Evolutionary conservation across 1,140 invertebrate species (phyloP), one percentile per base, ranked within the genome.

Genomic region (Akabosia matsudoensis): DNA sequence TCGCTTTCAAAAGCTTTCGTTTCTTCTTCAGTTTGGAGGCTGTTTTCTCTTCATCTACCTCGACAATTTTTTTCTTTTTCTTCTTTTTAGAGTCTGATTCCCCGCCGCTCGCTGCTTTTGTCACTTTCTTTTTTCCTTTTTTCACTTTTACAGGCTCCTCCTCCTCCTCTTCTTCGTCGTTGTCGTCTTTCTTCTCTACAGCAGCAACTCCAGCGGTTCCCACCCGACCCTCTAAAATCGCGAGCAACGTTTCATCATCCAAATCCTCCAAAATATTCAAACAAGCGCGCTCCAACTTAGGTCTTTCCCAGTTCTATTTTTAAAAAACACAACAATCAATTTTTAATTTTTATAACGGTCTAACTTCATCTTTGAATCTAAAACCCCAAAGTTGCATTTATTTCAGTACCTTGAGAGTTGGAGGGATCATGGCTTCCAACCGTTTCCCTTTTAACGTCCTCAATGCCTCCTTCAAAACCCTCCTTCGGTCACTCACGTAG

Each of bases 31-130:
- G 28, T 67, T 67, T 67, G 13, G 24, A 7, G 3, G 61, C 61
- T 16, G 22, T 22, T n/a, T 67, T 67, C 4, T 1, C 26, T 30
- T 10, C 30, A 30, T 67, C 28, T n/a, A 16, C 30, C 13, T 13
- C 26, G 10, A 67, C n/a, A 1, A 30, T 30, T 67, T 34, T 37
- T 28, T 73, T 73, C 33, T 73, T 54, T 37, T 22, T 24, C 22
- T 73, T 73, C 71, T 73, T 73, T 28, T 73, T 73, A n/a, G n/a
- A n/a, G n/a, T n/a, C n/a, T 22, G 71, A 33, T 33, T 73, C 71
- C 33, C 31, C 61, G 7, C 7, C 37, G 37, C 18, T 18, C 37
- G 18, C 37, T 45, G 37, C 37, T 45, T 45, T 45, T 45, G 37
- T 18, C 7, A 10, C 37, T 18, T 7, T 45, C 7, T 7, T 18